These are phyloP conservation scores for Brachyhypopomus gauderio DNA, from an alignment of 2,113 vertebrate species.

Conservation along the genomic window DNA sequence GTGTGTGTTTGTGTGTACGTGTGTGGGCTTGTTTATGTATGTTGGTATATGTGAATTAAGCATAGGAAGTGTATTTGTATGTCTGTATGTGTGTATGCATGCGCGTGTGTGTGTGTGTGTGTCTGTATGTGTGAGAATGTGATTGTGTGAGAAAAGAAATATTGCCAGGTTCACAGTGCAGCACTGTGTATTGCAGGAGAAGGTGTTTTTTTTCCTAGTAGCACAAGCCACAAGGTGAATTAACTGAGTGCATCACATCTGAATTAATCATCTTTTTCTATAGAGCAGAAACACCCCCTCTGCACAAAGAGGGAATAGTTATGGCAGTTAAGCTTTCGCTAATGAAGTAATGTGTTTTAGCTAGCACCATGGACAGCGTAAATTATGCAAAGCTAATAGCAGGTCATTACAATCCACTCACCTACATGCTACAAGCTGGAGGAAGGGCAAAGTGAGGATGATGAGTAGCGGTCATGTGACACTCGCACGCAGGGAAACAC, in stretches of 20 bases:
- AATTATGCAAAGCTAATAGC: slow-evolving; percentile 43
- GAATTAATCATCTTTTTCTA: slow-evolving; percentile 52
- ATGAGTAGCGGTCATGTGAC: background rate
- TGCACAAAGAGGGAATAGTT: slow-evolving; percentile 37
- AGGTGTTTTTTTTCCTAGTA: slow-evolving; percentile 47
- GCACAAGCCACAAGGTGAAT: slow-evolving; percentile 53
- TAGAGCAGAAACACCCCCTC: slow-evolving; percentile 17
- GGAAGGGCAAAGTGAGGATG: slow-evolving; percentile 13
- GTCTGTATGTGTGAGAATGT: slow-evolving; percentile 36
- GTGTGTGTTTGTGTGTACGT: background rate
- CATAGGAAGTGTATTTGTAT: slow-evolving; percentile 1
- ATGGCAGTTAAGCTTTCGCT: slow-evolving; percentile 47
- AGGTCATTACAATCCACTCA: slow-evolving; percentile 41
- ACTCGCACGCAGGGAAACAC: background rate
- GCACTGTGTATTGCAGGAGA: slow-evolving; percentile 44
- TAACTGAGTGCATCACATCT: slow-evolving; percentile 55
- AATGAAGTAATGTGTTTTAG: slow-evolving; percentile 55
- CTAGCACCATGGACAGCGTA: slow-evolving; percentile 9
- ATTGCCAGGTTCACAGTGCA: slow-evolving; percentile 39
- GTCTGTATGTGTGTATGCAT: background rate
- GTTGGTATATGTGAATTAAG: slow-evolving; percentile 39
- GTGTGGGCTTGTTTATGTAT: slow-evolving; percentile 41
- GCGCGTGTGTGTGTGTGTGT: slow-evolving; percentile 27
- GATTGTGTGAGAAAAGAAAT: slow-evolving; percentile 47
- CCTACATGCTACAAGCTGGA: slow-evolving; percentile 23